phyloP scores from a whole-genome alignment of 2,113 vertebrate genomes.

The Chaenocephalus aceratus region DNA sequence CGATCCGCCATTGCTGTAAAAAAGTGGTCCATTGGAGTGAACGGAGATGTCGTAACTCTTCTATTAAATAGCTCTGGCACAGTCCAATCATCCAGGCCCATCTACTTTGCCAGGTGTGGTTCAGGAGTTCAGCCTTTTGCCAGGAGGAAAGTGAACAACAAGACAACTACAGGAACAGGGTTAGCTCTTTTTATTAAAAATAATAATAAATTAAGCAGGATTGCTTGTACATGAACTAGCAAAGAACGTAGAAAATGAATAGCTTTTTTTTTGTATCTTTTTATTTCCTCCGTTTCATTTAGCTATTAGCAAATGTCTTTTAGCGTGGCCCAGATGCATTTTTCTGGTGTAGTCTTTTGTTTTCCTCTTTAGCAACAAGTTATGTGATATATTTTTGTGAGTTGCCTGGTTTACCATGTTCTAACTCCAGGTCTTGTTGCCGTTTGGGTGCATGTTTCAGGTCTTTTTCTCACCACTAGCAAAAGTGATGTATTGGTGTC shows the following conservation, averaged over 20 bases:
- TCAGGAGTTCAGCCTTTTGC: too few species aligned
- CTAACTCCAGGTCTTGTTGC: neutral
- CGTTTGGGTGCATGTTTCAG: neutral
- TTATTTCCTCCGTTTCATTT: neutral
- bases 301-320: neutral
- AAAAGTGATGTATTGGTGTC: neutral
- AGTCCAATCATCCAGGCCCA: too few species aligned
- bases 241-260: neutral
- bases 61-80: too few species aligned
- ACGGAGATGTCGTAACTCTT: too few species aligned
- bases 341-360: neutral
- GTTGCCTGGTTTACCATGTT: neutral
- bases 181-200: too few species aligned
- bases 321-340: neutral
- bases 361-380: neutral
- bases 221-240: too few species aligned
- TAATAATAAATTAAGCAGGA: too few species aligned
- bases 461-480: neutral
- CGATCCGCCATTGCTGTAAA: too few species aligned
- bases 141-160: too few species aligned
- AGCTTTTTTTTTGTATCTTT: neutral
- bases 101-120: too few species aligned
- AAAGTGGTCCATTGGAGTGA: too few species aligned
- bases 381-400: neutral
- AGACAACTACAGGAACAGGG: too few species aligned